phyloP scores from a whole-genome alignment of 2,888 invertebrate genomes.

The Drosophila limbata region DNA sequence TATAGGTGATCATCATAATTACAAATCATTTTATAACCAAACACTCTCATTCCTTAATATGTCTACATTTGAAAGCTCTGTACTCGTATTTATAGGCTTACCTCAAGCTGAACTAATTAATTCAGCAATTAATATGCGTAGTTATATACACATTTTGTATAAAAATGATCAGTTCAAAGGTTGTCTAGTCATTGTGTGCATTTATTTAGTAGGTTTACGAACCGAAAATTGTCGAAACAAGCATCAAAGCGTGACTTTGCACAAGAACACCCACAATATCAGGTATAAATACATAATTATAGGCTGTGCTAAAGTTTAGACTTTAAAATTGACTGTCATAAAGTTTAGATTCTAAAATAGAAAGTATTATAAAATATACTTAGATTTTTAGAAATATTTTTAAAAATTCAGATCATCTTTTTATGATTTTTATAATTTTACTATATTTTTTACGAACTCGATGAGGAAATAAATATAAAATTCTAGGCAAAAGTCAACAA shows the following conservation, averaged over 20 bases:
- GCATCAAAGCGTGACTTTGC: constrained; percentile 49
- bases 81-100: background rate
- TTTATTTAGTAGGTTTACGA: constrained; percentile 14
- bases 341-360: background rate
- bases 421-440: too few relatives aligned
- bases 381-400: too few relatives aligned
- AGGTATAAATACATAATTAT: constrained; percentile 24
- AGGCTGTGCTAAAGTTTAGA: background rate
- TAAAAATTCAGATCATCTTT: too few relatives aligned
- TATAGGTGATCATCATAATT: background rate
- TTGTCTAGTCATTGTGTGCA: constrained; percentile 16
- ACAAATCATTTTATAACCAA: constrained; percentile 6
- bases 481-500: too few relatives aligned
- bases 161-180: constrained; percentile 6
- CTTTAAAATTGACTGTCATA: background rate
- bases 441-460: too few relatives aligned
- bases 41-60: constrained; percentile 1
- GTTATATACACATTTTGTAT: background rate
- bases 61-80: background rate
- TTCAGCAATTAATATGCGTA: constrained; percentile 8
- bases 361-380: too few relatives aligned
- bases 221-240: constrained; percentile 30
- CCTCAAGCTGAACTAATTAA: constrained; percentile 20
- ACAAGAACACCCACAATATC: constrained; percentile 18
- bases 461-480: too few relatives aligned